These are phyloP conservation scores for Limnothrissa miodon DNA, from an alignment of 2,113 vertebrate species.

Conservation along the genomic window DNA sequence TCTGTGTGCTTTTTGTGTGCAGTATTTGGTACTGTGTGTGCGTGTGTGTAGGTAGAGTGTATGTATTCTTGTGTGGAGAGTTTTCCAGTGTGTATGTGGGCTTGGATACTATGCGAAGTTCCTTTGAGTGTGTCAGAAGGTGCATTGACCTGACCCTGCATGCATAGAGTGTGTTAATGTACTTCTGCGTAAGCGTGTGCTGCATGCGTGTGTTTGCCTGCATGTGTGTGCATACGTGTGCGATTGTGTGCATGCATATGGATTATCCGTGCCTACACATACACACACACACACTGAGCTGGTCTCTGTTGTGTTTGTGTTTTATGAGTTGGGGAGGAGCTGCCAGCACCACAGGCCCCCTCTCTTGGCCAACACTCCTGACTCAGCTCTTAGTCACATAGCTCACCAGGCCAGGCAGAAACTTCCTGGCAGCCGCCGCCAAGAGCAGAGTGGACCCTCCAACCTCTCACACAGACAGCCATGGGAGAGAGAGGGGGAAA, in stretches of 20 bases:
- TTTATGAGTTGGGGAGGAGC: constrained; percentile 51
- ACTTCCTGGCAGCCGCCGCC: background rate
- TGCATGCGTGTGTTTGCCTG: background rate
- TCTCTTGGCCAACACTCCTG: constrained; percentile 63
- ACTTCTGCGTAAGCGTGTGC: constrained; percentile 16
- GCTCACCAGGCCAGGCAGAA: constrained; percentile 59
- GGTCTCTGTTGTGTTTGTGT: constrained; percentile 30
- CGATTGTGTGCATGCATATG: background rate
- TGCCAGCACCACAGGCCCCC: constrained; percentile 63
- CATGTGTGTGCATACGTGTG: background rate
- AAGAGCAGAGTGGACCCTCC: constrained; percentile 47
- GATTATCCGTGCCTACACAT: no score
- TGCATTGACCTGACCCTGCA: background rate
- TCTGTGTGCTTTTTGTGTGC: background rate
- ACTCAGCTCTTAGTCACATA: constrained; percentile 65
- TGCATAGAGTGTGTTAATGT: background rate
- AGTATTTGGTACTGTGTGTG: background rate
- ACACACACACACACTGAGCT: background rate
- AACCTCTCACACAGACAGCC: constrained; percentile 45
- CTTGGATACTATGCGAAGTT: background rate
- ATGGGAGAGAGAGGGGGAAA: background rate
- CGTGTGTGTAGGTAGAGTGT: background rate
- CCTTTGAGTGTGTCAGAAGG: constrained; percentile 21
- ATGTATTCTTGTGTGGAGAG: background rate
- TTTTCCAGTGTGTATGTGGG: background rate